phyloP scores from a whole-genome alignment of 2,888 invertebrate genomes.

The Tachina lurida region DNA sequence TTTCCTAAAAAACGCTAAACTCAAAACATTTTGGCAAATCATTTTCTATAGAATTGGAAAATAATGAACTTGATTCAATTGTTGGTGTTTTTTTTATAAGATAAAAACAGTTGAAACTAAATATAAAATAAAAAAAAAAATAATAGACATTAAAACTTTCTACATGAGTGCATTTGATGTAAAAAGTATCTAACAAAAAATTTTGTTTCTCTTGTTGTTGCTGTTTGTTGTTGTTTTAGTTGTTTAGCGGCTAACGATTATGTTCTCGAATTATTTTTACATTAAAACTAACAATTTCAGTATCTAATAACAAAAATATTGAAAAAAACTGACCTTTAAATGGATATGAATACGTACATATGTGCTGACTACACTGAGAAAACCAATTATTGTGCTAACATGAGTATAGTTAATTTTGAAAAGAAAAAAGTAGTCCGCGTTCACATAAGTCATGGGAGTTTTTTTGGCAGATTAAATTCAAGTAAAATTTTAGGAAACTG shows the following conservation, averaged over 20 bases:
- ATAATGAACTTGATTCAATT: constrained; percentile 64
- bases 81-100: not conserved
- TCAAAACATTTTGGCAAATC: constrained; percentile 49
- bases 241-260: constrained; percentile 23
- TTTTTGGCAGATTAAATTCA: too few relatives aligned
- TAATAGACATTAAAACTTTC: constrained; percentile 51
- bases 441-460: too few relatives aligned
- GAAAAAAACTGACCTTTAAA: constrained; percentile 59
- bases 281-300: constrained; percentile 12
- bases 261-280: constrained; percentile 61
- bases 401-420: too few relatives aligned
- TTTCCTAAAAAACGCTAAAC: not conserved
- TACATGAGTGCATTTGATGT: constrained; percentile 54
- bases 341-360: not conserved
- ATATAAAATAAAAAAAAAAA: constrained; percentile 11
- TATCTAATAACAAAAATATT: not conserved
- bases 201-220: not conserved
- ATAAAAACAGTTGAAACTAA: constrained; percentile 4
- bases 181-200: not conserved
- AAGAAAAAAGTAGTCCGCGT: too few relatives aligned
- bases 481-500: too few relatives aligned
- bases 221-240: too few relatives aligned
- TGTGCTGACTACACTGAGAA: constrained; percentile 18
- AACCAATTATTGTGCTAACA: not conserved
- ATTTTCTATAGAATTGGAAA: constrained; percentile 47